These are phyloP conservation scores for Limenitis camilla DNA, from an alignment of 2,888 invertebrate genomes.

Conservation along the genomic window DNA sequence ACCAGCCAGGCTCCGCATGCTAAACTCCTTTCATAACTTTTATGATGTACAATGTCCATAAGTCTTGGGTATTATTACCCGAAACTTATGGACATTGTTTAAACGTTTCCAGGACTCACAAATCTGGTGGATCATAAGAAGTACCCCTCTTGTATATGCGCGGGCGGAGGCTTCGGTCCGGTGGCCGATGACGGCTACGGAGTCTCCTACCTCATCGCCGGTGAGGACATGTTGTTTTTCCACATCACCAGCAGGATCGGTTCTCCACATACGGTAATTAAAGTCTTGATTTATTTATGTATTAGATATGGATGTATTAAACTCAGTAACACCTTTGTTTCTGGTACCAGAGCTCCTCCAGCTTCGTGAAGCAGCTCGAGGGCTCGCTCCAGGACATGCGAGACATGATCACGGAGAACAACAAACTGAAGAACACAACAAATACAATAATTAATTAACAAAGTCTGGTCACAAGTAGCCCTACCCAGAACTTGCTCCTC, in stretches of 20 bases:
- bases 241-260: constrained; percentile 97
- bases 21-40: no score
- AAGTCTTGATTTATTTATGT: no score
- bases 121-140: constrained; percentile 89
- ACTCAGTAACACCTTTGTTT: neutral
- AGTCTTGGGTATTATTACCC: neutral
- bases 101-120: constrained; percentile 79
- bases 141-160: constrained; percentile 93
- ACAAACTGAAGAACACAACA: constrained; percentile 58
- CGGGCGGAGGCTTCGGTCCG: constrained; percentile 98
- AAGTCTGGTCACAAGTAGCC: no score
- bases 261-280: constrained; percentile 90
- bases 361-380: constrained; percentile 84
- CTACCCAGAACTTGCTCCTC: no score
- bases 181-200: constrained; percentile 99
- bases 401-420: constrained; percentile 77
- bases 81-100: neutral
- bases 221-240: constrained; percentile 96
- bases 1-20: constrained; percentile 99
- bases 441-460: no score
- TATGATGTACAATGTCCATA: no score
- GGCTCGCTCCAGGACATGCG: constrained; percentile 82
- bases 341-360: constrained; percentile 82
- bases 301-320: no score
- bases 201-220: constrained; percentile 98